These are phyloP conservation scores for Florisuga fusca DNA, from an alignment of 2,797 vertebrate species.

Conservation along the genomic window DNA sequence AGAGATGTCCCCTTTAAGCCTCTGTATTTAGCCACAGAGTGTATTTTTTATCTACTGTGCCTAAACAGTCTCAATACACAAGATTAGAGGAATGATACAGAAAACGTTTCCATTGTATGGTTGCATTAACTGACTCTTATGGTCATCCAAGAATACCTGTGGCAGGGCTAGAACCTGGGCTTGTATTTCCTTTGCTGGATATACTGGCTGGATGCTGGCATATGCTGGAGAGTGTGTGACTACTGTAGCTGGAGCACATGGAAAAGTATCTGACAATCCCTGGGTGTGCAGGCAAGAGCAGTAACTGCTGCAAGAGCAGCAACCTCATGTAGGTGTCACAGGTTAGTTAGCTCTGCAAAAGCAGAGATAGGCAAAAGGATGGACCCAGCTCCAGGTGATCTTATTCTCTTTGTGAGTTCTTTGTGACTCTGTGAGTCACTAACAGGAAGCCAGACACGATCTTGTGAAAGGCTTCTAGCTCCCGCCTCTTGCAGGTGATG, in stretches of 20 bases:
- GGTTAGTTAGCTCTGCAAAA: not conserved
- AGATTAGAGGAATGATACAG: not conserved
- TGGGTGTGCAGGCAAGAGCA: not conserved
- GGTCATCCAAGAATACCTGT: not conserved
- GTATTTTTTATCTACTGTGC: not conserved
- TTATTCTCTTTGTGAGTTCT: not conserved
- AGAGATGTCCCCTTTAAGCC: not conserved
- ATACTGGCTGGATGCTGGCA: rapidly evolving
- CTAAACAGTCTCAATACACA: not conserved
- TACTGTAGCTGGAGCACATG: not conserved
- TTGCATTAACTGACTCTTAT: not conserved
- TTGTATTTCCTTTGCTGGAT: not conserved
- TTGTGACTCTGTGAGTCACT: rapidly evolving
- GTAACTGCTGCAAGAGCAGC: not conserved
- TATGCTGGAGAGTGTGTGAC: not conserved
- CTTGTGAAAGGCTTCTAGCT: not conserved
- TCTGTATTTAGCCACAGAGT: not conserved
- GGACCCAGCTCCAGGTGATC: not conserved
- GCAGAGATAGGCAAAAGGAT: not conserved
- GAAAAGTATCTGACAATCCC: not conserved
- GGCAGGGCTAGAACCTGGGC: not conserved
- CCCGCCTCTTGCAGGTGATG: not conserved
- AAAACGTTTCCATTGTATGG: not conserved
- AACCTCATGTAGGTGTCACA: not conserved
- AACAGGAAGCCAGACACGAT: not conserved